These are phyloP conservation scores for Mesocricetus auratus DNA, from an alignment of 2,113 vertebrate species.

Conservation along the genomic window DNA sequence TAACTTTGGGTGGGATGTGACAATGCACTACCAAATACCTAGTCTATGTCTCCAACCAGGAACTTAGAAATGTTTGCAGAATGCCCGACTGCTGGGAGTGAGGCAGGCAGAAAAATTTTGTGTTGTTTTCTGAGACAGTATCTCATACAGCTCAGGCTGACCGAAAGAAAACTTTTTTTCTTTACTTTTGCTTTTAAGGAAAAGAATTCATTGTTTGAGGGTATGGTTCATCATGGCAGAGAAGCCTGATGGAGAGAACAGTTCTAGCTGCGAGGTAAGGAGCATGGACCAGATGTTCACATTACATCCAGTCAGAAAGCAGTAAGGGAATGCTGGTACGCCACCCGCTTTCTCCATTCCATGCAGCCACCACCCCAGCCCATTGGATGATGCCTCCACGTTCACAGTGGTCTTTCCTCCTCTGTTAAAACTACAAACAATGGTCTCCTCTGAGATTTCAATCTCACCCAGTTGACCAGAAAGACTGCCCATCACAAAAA, in stretches of 20 bases:
- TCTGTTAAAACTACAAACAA: too few species aligned
- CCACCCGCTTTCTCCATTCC: too few species aligned
- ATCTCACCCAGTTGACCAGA: neutral
- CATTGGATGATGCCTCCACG: neutral
- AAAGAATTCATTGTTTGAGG: neutral
- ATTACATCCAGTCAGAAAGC: neutral
- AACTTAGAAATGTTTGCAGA: neutral
- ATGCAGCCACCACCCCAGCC: neutral
- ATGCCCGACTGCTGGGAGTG: neutral
- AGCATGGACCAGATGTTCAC: neutral
- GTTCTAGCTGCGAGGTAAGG: too few species aligned
- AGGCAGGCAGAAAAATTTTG: neutral
- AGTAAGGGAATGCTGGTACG: neutral
- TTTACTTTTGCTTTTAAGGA: neutral
- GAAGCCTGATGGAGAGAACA: neutral
- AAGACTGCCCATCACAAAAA: neutral
- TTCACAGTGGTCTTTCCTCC: neutral
- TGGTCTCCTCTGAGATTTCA: neutral
- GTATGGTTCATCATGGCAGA: neutral
- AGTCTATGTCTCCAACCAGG: neutral
- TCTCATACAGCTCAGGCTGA: neutral
- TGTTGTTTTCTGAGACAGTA: neutral
- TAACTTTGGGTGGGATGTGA: neutral
- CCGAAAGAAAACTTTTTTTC: neutral
- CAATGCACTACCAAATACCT: neutral